Conservation (phyloP, 2,888 invertebrate genomes). For the Drosophila nr. medialis region DNA sequence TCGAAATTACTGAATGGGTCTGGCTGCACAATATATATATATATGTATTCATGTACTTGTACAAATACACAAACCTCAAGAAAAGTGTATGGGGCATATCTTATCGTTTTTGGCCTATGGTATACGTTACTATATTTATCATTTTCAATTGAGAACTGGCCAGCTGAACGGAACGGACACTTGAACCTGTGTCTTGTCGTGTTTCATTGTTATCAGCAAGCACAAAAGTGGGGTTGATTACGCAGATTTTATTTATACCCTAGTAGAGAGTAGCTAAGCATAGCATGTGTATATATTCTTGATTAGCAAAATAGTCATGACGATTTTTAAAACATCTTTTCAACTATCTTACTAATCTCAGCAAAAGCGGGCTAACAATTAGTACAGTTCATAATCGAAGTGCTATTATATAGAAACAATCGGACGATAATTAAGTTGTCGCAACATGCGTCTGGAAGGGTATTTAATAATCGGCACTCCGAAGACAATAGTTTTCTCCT, state of each 20-base stretch:
- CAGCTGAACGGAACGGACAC: conserved; percentile 36
- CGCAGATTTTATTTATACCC: conserved; percentile 7
- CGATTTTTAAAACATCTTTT: neutral
- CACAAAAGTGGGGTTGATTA: conserved; percentile 12
- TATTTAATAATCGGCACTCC: conserved; percentile 4
- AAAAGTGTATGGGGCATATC: conserved; percentile 47
- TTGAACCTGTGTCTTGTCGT: conserved; percentile 23
- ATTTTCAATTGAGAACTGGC: conserved; percentile 48
- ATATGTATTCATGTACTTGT: conserved; percentile 6
- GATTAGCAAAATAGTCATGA: neutral
- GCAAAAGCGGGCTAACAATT: neutral
- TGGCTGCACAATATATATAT: conserved; percentile 16
- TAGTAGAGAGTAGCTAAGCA: neutral
- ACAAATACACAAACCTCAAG: conserved; percentile 16
- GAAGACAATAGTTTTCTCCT: neutral
- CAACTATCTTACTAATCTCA: neutral
- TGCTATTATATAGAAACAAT: neutral
- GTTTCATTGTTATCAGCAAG: conserved; percentile 35
- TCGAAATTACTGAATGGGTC: conserved; percentile 50
- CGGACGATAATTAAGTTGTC: neutral
- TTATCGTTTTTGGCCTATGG: conserved; percentile 49
- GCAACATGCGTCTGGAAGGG: neutral
- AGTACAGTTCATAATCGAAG: neutral
- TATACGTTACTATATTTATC: conserved; percentile 33
- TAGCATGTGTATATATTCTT: neutral